A percentile compares a stretch with the other conserved stretches of the same genome.
phyloP scores from a whole-genome alignment of 2,888 invertebrate genomes.

The Liopterus haemorrhoidalis region DNA sequence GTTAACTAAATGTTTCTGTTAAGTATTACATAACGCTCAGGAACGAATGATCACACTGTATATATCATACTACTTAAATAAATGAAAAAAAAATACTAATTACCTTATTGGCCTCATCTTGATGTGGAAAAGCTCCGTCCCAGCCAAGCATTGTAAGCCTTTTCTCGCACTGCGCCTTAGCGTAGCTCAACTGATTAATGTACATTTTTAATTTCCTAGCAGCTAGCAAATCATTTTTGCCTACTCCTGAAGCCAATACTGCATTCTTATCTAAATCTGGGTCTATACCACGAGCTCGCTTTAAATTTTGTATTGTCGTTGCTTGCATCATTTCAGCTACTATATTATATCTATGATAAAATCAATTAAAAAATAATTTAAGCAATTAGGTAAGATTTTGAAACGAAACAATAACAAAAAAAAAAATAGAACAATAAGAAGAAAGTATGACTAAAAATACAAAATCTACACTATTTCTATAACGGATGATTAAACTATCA shows the following conservation, averaged over 20 bases:
- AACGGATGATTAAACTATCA: no score
- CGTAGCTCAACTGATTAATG: conserved; percentile 73
- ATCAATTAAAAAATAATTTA: conserved; percentile 12
- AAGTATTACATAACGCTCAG: no score
- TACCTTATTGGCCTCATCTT: conserved; percentile 43
- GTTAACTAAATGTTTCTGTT: no score
- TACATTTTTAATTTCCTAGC: conserved; percentile 79
- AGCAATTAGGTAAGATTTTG: no score
- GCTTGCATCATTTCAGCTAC: conserved; percentile 92
- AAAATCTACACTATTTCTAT: no score
- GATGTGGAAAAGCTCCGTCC: conserved; percentile 61
- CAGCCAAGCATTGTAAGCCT: conserved; percentile 69
- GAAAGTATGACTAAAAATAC: no score
- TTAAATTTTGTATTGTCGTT: conserved; percentile 82
- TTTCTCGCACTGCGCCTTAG: conserved; percentile 75
- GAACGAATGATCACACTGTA: no score
- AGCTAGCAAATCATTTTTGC: conserved; percentile 72
- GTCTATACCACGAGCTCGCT: conserved; percentile 75
- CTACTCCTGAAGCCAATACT: conserved; percentile 51
- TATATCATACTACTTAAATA: background rate
- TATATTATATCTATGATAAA: conserved; percentile 64
- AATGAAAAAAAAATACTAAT: conserved; percentile 8
- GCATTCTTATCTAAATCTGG: conserved; percentile 54
- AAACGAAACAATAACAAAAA: no score
- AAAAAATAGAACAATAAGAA: no score